Evolutionary conservation across 92 coral and sea anemone species (phyloP).

Genomic region (Heteractis magnifica): DNA sequence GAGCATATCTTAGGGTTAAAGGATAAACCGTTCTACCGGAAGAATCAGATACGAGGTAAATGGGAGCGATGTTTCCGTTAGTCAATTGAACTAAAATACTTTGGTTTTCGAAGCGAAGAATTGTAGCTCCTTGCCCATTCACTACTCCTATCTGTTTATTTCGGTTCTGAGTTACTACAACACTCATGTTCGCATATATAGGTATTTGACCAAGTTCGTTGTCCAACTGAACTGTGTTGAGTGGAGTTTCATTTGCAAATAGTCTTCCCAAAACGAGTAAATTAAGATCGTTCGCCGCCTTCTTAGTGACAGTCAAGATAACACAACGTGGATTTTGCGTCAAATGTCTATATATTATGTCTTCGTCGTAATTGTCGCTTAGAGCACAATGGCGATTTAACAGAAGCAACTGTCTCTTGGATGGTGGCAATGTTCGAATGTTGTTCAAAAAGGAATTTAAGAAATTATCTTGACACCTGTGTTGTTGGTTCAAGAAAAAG

Average conservation of each 20-base stretch:
- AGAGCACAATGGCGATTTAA: not conserved
- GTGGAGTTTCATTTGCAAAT: not conserved
- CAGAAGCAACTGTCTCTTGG: not conserved
- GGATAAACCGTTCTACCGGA: too few species aligned
- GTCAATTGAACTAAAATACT: slow-evolving; percentile 23
- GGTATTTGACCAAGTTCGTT: not conserved
- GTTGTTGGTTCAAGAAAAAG: not conserved
- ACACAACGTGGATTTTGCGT: not conserved
- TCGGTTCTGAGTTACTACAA: slow-evolving; percentile 28
- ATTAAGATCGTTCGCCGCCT: not conserved
- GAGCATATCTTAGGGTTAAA: too few species aligned
- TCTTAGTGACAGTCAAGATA: slow-evolving; percentile 19
- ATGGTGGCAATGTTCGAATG: not conserved
- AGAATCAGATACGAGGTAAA: too few species aligned
- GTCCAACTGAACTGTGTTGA: not conserved
- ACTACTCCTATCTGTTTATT: slow-evolving; percentile 39
- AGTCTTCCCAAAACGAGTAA: not conserved
- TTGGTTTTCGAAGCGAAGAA: slow-evolving; percentile 5
- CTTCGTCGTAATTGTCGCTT: not conserved
- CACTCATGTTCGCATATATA: slow-evolving; percentile 4
- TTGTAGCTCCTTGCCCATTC: slow-evolving; percentile 35
- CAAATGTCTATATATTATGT: not conserved
- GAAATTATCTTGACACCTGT: not conserved
- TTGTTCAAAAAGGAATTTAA: not conserved
- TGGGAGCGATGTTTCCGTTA: slow-evolving; percentile 16